A percentile compares a stretch with the other conserved stretches of the same genome.
phyloP scores from a whole-genome alignment of 2,113 vertebrate genomes.

The Platichthys flesus region DNA sequence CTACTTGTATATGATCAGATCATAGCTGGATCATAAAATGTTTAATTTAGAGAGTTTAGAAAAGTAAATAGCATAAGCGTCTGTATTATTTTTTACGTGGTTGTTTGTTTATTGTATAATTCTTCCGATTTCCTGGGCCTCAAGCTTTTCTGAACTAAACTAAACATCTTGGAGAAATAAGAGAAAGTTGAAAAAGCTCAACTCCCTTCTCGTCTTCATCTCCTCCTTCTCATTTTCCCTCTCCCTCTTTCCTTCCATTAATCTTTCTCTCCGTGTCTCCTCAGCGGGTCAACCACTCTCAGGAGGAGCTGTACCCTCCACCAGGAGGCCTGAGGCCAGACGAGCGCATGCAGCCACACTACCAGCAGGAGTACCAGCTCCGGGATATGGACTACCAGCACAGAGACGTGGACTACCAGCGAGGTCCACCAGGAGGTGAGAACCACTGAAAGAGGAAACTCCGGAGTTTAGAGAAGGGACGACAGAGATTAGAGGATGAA shows the following conservation, averaged over 20 bases:
- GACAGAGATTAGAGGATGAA: neutral
- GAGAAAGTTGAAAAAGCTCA: too few species aligned
- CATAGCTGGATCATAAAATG: too few species aligned
- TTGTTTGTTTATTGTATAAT: neutral
- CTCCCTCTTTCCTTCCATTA: neutral
- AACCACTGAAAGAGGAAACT: neutral
- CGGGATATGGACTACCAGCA: slow-evolving; percentile 82
- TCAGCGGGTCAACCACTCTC: slow-evolving; percentile 89
- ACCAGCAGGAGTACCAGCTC: slow-evolving; percentile 83
- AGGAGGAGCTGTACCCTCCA: slow-evolving; percentile 90
- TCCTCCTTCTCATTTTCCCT: neutral
- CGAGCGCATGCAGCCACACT: slow-evolving; percentile 82
- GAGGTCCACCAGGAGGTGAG: slow-evolving; percentile 71
- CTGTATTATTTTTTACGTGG: neutral
- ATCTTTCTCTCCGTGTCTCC: slow-evolving; percentile 3
- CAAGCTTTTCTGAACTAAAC: too few species aligned
- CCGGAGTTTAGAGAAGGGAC: neutral
- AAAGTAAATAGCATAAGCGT: too few species aligned
- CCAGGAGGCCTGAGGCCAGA: slow-evolving; percentile 84
- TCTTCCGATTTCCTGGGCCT: too few species aligned
- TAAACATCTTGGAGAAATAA: too few species aligned
- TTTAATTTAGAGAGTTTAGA: too few species aligned
- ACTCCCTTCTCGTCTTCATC: too few species aligned
- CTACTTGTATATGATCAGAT: neutral
- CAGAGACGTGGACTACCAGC: slow-evolving; percentile 81